A percentile compares a stretch with the other conserved stretches of the same genome.
Evolutionary conservation across 2,888 invertebrate species (phyloP).

Genomic region (Sarcophaga rosellei): DNA sequence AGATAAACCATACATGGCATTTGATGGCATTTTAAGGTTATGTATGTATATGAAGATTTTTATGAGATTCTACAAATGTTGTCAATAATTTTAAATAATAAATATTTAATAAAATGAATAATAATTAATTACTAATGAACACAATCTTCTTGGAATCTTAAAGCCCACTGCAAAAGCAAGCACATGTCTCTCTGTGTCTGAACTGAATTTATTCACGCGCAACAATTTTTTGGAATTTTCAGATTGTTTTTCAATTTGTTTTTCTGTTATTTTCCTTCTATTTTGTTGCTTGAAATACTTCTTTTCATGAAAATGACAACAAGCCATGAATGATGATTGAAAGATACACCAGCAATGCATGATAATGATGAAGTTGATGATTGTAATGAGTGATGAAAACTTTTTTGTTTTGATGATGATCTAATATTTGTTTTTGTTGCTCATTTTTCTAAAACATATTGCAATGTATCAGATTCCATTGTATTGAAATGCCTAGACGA

Average conservation of each 20-base stretch:
- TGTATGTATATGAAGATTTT: too few relatives aligned
- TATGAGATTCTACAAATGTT: too few relatives aligned
- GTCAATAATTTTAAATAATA: too few relatives aligned
- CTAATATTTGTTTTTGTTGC: neutral
- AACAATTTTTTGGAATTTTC: slow-evolving; percentile 57
- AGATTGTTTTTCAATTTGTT: neutral
- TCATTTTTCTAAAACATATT: neutral
- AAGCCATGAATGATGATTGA: slow-evolving; percentile 36
- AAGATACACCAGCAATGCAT: neutral
- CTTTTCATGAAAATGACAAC: slow-evolving; percentile 36
- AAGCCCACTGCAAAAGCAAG: neutral
- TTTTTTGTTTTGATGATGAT: slow-evolving; percentile 5
- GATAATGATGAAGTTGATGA: slow-evolving; percentile 18
- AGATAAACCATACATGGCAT: neutral
- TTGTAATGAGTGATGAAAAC: neutral
- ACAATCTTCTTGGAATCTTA: neutral
- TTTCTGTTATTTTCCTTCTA: neutral
- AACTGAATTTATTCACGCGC: slow-evolving; percentile 61
- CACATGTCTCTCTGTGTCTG: slow-evolving; percentile 10
- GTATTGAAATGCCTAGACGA: neutral
- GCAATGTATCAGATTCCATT: slow-evolving; percentile 41
- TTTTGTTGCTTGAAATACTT: slow-evolving; percentile 32
- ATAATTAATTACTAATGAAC: too few relatives aligned
- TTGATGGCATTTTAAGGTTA: too few relatives aligned
- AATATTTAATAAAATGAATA: too few relatives aligned